phyloP scores from a whole-genome alignment of 1,140 invertebrate genomes.

The Macrosteles quadrilineatus region DNA sequence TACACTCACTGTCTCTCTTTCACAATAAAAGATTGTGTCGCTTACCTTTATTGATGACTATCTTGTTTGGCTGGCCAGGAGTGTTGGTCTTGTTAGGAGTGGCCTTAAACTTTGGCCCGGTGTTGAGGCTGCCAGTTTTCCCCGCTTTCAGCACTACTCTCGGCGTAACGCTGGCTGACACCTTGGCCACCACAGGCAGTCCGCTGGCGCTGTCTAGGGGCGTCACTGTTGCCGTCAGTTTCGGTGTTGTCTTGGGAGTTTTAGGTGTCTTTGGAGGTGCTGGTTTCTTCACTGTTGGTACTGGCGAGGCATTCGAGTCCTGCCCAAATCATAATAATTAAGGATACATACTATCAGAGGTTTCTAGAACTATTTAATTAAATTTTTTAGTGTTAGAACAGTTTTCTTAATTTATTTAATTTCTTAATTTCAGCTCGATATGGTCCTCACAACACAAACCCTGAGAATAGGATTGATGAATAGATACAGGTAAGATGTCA shows the following conservation, averaged over 20 bases:
- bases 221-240: constrained; percentile 26
- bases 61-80: neutral
- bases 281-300: neutral
- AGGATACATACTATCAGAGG: no score
- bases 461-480: no score
- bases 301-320: neutral
- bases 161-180: constrained; percentile 36
- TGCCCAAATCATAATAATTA: neutral
- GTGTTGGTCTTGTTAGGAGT: neutral
- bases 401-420: no score
- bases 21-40: no score
- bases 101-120: neutral
- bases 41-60: constrained; percentile 21
- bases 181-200: constrained; percentile 6
- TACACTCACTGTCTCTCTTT: no score
- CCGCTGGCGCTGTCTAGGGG: constrained; percentile 35
- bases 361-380: no score
- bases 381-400: no score
- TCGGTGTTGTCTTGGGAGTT: constrained; percentile 30
- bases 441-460: no score
- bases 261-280: constrained; percentile 27
- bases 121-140: neutral
- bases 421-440: no score
- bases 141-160: constrained; percentile 33
- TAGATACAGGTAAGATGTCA: no score